Percentiles rank a stretch among this genome's conserved stretches.
phyloP scores from a whole-genome alignment of 2,797 vertebrate species.

The Prionace glauca region DNA sequence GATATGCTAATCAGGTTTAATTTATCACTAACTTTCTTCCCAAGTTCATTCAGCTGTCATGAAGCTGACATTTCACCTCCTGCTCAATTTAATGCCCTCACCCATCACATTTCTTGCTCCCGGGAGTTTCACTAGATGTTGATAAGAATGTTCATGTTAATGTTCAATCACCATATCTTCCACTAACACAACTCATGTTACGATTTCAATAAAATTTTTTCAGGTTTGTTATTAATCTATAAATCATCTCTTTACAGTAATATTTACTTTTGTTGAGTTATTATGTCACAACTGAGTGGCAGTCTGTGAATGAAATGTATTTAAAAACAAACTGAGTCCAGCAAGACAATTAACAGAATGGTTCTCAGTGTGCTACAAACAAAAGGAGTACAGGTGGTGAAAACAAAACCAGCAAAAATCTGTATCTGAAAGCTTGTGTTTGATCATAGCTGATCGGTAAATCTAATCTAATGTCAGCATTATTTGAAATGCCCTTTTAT shows the following conservation, averaged over 20 bases:
- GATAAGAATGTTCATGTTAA: not conserved
- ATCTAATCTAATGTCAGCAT: not conserved
- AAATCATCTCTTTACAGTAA: not conserved
- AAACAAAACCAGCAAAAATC: not conserved
- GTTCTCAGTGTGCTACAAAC: not conserved
- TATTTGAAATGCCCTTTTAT: not conserved
- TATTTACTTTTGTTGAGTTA: conserved; percentile 14
- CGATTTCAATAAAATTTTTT: not conserved
- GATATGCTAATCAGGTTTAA: not conserved
- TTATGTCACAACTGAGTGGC: not conserved
- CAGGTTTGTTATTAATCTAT: conserved; percentile 15
- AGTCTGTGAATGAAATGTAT: conserved; percentile 22
- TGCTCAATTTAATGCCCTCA: not conserved
- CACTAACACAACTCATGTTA: not conserved
- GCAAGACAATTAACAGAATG: not conserved
- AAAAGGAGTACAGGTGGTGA: not conserved
- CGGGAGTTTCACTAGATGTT: not conserved
- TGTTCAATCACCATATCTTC: not conserved
- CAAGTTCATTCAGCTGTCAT: not conserved
- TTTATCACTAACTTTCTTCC: not conserved
- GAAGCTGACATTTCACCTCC: not conserved
- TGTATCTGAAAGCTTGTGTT: not conserved
- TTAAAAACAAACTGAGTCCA: not conserved
- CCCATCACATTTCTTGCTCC: not conserved
- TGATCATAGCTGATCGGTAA: not conserved